Evolutionary conservation across 2,113 vertebrate genomes (phyloP), one percentile per base, ranked within the genome.

Genomic region (Scopus umbretta): DNA sequence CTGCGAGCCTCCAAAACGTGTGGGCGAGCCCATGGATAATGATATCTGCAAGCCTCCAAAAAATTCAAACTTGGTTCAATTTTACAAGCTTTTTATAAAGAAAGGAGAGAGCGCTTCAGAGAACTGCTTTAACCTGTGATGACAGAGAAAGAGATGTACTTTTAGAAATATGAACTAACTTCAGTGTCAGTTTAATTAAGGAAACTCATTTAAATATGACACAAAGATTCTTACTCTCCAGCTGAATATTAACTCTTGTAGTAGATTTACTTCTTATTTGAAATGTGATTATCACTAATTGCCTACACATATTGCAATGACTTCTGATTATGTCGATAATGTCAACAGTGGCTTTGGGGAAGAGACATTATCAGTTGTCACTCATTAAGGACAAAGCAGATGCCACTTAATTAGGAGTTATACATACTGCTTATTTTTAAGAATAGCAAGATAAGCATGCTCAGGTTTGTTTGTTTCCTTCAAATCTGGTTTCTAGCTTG

Each of bases 121-220:
- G 73, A 81, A 71, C 81, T 58, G 18, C 80, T 85, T 91, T 66
- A 71, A 42, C 52, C 71, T 93, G 32, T 67, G 75, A 34, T 80
- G 13, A 21, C 11, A 50, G 80, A 90, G 18, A 67, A 96, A 83
- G 93, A 94, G 42, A 80, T 71, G 65, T 68, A 40, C 49, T 93
- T 95, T 94, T 55, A 80, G 79, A 91, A 95, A 62, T 47, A 91
- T 42, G 61, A 96, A 84, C 90, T 86, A 91, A 92, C 81, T 88
- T 89, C 79, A 62, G 82, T 88, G 88, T 96, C 67, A 80, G 32
- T 94, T 97, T 96, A 94, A 96, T 96, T 96, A 96, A 93, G 67
- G 94, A 94, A 96, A 88, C 43, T 76, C 67, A 95, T 88, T 97
- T 73, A 94, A 96, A 97, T 79, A 90, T 40, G 76, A 94, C 6